Percentiles rank a stretch among this genome's conserved stretches.
Conservation (phyloP, 2,797 vertebrate species). For the Manis javanica region DNA sequence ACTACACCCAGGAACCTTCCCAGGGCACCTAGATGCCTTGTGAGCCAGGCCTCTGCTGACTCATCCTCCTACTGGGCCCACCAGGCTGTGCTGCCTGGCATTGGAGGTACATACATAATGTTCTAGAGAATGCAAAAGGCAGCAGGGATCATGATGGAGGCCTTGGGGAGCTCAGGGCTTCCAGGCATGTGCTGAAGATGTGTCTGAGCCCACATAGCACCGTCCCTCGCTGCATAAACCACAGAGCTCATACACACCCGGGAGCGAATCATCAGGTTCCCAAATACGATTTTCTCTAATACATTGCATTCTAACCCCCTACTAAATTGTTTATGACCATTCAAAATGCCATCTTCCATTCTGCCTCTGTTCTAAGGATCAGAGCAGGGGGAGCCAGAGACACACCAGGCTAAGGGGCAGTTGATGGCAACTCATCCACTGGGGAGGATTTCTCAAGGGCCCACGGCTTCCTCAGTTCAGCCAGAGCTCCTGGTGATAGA, state of each 20-base stretch:
- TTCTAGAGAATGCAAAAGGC: neutral
- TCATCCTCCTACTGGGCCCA: neutral
- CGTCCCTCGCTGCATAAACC: neutral
- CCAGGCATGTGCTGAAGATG: neutral
- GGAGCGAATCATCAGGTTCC: neutral
- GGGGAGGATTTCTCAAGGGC: neutral
- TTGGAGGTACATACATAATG: neutral
- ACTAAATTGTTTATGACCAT: neutral
- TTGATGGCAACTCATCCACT: neutral
- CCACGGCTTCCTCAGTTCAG: accelerated
- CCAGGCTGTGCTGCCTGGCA: neutral
- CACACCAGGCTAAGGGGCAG: neutral
- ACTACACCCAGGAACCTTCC: neutral
- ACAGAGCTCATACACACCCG: neutral
- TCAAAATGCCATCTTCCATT: neutral
- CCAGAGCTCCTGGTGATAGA: neutral
- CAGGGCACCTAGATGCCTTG: accelerated
- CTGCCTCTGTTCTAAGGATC: neutral
- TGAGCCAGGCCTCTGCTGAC: neutral
- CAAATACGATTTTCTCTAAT: neutral
- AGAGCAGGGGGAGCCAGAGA: neutral
- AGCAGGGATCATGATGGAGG: too few species aligned
- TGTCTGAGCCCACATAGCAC: neutral
- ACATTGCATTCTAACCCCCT: neutral
- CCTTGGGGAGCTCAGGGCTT: neutral